phyloP scores from a whole-genome alignment of 2,113 vertebrate genomes.

The Chroicocephalus ridibundus region DNA sequence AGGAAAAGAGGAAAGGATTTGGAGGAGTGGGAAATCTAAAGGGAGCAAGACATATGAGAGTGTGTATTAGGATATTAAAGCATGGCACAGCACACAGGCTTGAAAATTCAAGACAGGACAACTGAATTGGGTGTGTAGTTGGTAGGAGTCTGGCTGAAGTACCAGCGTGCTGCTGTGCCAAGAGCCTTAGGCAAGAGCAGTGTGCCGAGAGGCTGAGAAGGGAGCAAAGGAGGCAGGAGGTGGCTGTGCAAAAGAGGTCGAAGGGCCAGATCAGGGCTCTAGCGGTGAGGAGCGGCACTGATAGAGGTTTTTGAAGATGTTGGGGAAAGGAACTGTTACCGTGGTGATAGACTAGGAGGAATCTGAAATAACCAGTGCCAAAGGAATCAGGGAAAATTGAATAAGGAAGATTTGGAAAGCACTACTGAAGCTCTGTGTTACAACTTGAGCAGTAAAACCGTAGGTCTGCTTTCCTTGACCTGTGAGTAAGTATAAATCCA shows the following conservation, averaged over 20 bases:
- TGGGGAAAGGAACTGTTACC: not conserved
- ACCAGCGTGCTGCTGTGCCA: not conserved
- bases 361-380: slow-evolving; percentile 4
- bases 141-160: not conserved
- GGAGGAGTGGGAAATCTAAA: not conserved
- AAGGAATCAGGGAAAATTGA: not conserved
- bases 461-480: slow-evolving; percentile 42
- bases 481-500: slow-evolving; percentile 52
- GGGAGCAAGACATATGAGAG: not conserved
- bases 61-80: not conserved
- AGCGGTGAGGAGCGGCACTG: not conserved
- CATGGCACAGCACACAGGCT: not conserved
- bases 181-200: not conserved
- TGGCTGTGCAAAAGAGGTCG: not conserved
- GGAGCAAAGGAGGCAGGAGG: not conserved
- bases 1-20: not conserved
- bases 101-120: not conserved
- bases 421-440: not conserved
- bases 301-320: not conserved
- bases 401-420: slow-evolving; percentile 15
- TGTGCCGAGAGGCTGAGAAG: not conserved
- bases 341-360: slow-evolving; percentile 8
- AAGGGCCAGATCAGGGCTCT: not conserved
- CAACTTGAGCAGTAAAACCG: not conserved
- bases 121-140: not conserved